phyloP scores from a whole-genome alignment of 2,888 invertebrate species.

The Pycnomerus fuliginosus region DNA sequence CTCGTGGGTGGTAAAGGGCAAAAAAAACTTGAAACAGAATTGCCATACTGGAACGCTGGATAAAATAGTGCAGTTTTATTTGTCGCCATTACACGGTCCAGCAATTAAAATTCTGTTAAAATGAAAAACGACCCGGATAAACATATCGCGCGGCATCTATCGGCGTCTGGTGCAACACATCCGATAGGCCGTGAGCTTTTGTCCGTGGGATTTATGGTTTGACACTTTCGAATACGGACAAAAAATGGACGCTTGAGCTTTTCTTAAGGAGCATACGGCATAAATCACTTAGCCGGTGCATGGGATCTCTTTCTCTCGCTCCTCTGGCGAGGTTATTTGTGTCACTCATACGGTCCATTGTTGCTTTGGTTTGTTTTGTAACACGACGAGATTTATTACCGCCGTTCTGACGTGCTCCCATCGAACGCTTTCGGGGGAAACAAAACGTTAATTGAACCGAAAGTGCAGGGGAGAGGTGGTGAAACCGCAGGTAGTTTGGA shows the following conservation, averaged over 20 bases:
- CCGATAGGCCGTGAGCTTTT: constrained; percentile 43
- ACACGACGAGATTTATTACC: constrained; percentile 49
- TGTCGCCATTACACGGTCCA: constrained; percentile 33
- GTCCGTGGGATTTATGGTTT: constrained; percentile 52
- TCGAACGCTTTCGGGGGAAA: constrained; percentile 40
- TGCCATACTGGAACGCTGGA: too few species aligned
- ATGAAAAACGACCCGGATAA: constrained; percentile 36
- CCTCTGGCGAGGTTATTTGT: constrained; percentile 46
- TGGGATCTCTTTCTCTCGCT: constrained; percentile 29
- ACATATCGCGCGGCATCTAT: constrained; percentile 8
- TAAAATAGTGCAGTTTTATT: constrained; percentile 34
- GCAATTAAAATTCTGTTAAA: constrained; percentile 43
- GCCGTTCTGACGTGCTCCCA: constrained; percentile 34
- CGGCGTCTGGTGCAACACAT: constrained; percentile 22
- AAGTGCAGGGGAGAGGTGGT: constrained; percentile 40
- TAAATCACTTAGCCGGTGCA: constrained; percentile 49
- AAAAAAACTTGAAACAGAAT: too few species aligned
- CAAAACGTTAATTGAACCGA: constrained; percentile 45
- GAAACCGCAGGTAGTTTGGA: too few species aligned
- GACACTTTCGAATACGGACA: constrained; percentile 54
- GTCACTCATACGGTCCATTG: constrained; percentile 53
- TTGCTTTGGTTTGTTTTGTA: constrained; percentile 53
- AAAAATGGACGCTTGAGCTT: constrained; percentile 53
- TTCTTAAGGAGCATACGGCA: constrained; percentile 53
- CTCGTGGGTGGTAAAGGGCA: too few species aligned